Evolutionary conservation across 2,888 invertebrate species (phyloP), one percentile per base, ranked within the genome.

Genomic region (Lepidochitona cinerea): DNA sequence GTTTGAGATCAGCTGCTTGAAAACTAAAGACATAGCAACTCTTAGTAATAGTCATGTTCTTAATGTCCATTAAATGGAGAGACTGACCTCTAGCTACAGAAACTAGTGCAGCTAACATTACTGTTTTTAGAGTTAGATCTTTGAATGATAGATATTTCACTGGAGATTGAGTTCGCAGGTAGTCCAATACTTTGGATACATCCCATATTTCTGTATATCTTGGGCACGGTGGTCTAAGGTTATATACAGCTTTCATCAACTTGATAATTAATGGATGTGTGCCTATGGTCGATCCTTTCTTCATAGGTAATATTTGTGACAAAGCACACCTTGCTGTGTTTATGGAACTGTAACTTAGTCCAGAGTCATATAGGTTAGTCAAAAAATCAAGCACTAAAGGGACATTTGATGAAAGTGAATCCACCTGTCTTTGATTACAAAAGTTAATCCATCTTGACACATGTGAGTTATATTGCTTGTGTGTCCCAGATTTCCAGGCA

Each of bases 381-480:
- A 54, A 23, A 23, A 18, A 54, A 18, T 23, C 54, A 12, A 54
- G 23, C 26, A 54, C 54, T 54, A 54, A 9, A 54, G 54, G 23
- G 12, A 49, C 52, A 64, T 65, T 32, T 66, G 68, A 53, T 52
- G 69, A 69, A 69, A 73, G 59, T 29, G 49, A 18, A 73, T 69
- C 35, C 41, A 66, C 23, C 23, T 65, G 32, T 64, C 37, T 59
- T 49, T 18, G 9, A 65, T 49, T 12, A 49, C 69, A 73, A 73
- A 69, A 69, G 59, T 37, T 41, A 59, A 76, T 12, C 77, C 78
- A 79, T 71, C 75, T 74, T 70, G 54, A 70, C 29, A 75, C 65
- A 70, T 78, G 75, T 26, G 32, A 23, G 23, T 68, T 65, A 71
- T 80, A 79, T 35, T 77, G 78, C 71, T 68, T 74, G 12, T 75